phyloP scores from a whole-genome alignment of 2,888 invertebrate species.

The Caenorhabditis panamensis region DNA sequence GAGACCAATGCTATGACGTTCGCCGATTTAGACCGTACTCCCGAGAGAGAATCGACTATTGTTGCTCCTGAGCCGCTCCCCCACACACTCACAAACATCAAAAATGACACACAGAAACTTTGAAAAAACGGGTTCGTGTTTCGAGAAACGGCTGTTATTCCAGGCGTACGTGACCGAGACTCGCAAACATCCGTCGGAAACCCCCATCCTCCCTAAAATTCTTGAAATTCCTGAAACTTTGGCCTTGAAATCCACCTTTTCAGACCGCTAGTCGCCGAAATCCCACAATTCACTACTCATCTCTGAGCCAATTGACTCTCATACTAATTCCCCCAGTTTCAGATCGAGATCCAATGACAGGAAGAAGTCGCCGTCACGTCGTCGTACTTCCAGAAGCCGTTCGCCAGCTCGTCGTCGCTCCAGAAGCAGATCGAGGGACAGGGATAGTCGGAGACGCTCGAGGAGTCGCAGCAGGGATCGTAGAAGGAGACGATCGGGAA shows the following conservation, averaged over 20 bases:
- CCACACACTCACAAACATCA: neutral
- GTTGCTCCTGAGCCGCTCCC: too few relatives aligned
- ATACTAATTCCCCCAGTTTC: neutral
- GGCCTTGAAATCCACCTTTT: too few relatives aligned
- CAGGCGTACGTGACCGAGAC: conserved; percentile 2
- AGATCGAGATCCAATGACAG: conserved; percentile 16
- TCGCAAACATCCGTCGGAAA: too few relatives aligned
- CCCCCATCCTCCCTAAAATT: too few relatives aligned
- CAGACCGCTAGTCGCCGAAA: too few relatives aligned
- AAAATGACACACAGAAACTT: too few relatives aligned
- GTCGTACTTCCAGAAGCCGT: conserved; percentile 3
- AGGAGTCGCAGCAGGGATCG: conserved; percentile 64
- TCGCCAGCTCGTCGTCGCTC: conserved; percentile 29
- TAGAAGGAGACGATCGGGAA: conserved; percentile 49
- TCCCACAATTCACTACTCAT: too few relatives aligned
- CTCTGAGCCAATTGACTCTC: too few relatives aligned
- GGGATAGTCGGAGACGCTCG: conserved; percentile 20
- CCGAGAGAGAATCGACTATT: neutral
- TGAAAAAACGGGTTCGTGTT: conserved; percentile 15
- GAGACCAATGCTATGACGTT: conserved; percentile 16
- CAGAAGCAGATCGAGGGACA: conserved; percentile 26
- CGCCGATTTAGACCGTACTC: conserved; percentile 19
- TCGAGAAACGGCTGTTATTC: neutral
- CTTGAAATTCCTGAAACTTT: too few relatives aligned
- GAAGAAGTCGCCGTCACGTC: neutral